Evolutionary conservation across 2,113 vertebrate species (phyloP), one percentile per base, ranked within the genome.

Genomic region (Etia nguti): DNA sequence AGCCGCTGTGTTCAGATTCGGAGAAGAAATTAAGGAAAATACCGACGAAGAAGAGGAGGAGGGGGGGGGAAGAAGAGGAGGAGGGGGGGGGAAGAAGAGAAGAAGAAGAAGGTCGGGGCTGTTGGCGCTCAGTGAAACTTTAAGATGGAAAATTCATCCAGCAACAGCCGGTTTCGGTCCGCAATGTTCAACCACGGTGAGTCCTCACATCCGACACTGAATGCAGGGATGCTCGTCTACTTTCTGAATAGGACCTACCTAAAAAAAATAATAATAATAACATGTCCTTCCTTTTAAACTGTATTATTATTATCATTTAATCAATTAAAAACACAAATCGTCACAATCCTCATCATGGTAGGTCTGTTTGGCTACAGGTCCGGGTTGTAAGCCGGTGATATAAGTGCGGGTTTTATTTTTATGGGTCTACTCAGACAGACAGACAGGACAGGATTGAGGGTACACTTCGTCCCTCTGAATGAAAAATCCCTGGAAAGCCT

Each of bases 181-280:
- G 80, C 83, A 65, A 70, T 96, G 90, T 96, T 96, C 88, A 95
- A 95, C 90, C 94, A 96, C 90, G 96, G 96, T 97, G 91, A 96
- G 96, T 95, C 10, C 22, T 50, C 12, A 20, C 54, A 8, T 24
- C n/a, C 68, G 43, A 24, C 81, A 5, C 54, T 18, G 84, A n/a
- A 6, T 81, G 60, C 36, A 24, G 50, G 70, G 80, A 80, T 68
- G 84, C 84, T 87, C 8, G 26, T 22, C 3, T 29, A 10, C 6
- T 22, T 24, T 87, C 41, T 10, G 8, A 18, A 62, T 59, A 12
- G n/a, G 24, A 75, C 41, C 59, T 26, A 7, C 6, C 43, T 77
- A 77, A 18, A 29, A 3, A 2, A 31, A 18, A 8, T 70, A 5
- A 13, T 75, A 52, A 22, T 65, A 65, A 65, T 65, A 34, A 22